phyloP scores from a whole-genome alignment of 2,797 vertebrate genomes.

The Xerus rutilus region DNA sequence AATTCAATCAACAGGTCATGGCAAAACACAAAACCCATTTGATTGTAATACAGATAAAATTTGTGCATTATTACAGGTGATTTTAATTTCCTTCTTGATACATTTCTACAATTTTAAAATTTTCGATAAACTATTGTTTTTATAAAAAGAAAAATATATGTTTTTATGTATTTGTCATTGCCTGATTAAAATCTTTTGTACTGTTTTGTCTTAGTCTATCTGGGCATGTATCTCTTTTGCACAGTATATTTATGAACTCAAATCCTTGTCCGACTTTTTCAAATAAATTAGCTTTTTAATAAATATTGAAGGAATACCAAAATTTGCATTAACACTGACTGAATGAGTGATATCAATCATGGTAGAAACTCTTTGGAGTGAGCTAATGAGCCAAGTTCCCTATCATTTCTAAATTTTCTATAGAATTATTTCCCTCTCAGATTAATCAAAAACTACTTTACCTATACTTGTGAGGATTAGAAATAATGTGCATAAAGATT shows the following conservation, averaged over 20 bases:
- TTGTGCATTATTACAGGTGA: background rate
- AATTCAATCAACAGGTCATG: background rate
- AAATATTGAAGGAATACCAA: background rate
- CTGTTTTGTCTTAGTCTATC: background rate
- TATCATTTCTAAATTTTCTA: too few relatives aligned
- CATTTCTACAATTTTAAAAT: background rate
- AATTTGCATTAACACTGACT: background rate
- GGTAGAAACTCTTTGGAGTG: background rate
- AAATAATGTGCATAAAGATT: conserved; percentile 32
- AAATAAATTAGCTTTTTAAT: conserved; percentile 30
- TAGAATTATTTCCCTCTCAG: too few relatives aligned
- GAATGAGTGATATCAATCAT: background rate
- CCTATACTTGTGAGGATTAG: background rate
- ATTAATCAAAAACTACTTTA: background rate
- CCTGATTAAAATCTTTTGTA: background rate
- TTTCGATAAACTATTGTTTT: conserved; percentile 15
- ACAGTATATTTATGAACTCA: conserved; percentile 48
- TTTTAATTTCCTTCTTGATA: conserved; percentile 10
- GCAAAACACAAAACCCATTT: background rate
- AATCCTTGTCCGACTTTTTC: background rate
- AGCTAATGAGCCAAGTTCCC: too few relatives aligned
- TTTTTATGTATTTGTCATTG: background rate
- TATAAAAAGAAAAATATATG: background rate
- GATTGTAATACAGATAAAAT: background rate
- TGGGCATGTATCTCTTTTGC: background rate